Conservation (phyloP, 1,140 invertebrate species). For the Aphaenogaster rudis region DNA sequence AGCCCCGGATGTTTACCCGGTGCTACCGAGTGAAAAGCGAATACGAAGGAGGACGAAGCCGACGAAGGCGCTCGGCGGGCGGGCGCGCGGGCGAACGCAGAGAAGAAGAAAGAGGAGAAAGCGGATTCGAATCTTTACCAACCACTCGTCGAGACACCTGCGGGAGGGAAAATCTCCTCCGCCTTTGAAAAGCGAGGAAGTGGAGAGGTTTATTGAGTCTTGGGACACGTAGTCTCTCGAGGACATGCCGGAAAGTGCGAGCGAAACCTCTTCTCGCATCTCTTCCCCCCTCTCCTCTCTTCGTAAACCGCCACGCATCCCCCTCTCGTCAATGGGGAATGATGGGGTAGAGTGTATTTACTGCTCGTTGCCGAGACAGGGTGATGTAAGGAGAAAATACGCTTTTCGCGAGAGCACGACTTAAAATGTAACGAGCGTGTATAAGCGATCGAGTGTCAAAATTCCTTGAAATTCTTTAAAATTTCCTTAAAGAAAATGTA, state of each 20-base stretch:
- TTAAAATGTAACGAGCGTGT: conserved; percentile 62
- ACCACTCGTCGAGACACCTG: conserved; percentile 77
- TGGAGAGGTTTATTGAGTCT: conserved; percentile 78
- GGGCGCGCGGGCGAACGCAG: conserved; percentile 1
- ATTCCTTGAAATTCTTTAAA: neutral
- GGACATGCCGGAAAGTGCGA: conserved; percentile 76
- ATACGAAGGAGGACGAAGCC: conserved; percentile 11
- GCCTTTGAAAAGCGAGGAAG: conserved; percentile 76
- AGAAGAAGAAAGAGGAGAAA: conserved; percentile 70
- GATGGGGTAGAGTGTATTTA: conserved; percentile 71
- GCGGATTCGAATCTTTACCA: conserved; percentile 79
- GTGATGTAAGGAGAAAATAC: conserved; percentile 69
- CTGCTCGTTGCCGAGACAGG: conserved; percentile 65
- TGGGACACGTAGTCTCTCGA: conserved; percentile 76
- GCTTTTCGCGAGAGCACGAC: conserved; percentile 58
- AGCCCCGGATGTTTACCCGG: conserved; percentile 72
- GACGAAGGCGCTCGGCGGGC: neutral
- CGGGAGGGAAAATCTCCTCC: conserved; percentile 74
- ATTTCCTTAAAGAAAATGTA: conserved; percentile 3
- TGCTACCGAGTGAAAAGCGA: conserved; percentile 72
- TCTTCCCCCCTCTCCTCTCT: conserved; percentile 22
- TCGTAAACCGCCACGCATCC: conserved; percentile 58
- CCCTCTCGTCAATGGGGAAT: conserved; percentile 39
- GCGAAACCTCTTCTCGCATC: conserved; percentile 71
- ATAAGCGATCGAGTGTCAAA: conserved; percentile 45